Percentiles rank a stretch among this genome's conserved stretches.
Conservation (phyloP, 2,797 vertebrate genomes). For the Acomys russatus region DNA sequence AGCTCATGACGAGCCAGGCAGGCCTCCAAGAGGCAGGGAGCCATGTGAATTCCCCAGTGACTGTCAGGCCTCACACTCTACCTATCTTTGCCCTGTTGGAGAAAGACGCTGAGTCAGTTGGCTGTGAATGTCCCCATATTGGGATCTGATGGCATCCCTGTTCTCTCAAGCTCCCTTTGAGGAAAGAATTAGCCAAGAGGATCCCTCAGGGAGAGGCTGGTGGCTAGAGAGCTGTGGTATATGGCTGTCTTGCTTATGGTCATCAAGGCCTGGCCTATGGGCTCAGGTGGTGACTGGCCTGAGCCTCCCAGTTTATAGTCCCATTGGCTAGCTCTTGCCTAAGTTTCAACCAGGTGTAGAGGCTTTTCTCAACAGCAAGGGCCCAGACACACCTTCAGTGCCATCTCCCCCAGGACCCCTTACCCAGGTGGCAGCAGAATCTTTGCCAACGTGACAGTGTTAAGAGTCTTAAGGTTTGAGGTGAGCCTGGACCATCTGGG, state of each 20-base stretch:
- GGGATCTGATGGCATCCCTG: neutral
- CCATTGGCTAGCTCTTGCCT: fast-evolving
- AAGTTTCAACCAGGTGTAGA: neutral
- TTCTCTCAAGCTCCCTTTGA: neutral
- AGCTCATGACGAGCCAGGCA: neutral
- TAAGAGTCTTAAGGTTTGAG: neutral
- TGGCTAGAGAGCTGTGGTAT: neutral
- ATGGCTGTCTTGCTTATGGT: neutral
- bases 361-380: neutral
- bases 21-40: neutral
- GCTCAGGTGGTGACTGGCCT: neutral
- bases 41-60: neutral
- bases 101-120: neutral
- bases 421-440: neutral
- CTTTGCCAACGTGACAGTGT: neutral
- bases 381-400: too few species aligned
- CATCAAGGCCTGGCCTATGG: neutral
- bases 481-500: neutral
- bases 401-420: neutral
- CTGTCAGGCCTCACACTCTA: neutral
- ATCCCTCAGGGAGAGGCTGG: too few species aligned
- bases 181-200: neutral
- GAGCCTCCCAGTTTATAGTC: fast-evolving
- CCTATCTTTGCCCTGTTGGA: neutral
- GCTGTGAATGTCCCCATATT: neutral